Percentiles rank a stretch among this genome's conserved stretches.
Conservation (phyloP, 1,140 invertebrate species). For the Formica selysi region DNA sequence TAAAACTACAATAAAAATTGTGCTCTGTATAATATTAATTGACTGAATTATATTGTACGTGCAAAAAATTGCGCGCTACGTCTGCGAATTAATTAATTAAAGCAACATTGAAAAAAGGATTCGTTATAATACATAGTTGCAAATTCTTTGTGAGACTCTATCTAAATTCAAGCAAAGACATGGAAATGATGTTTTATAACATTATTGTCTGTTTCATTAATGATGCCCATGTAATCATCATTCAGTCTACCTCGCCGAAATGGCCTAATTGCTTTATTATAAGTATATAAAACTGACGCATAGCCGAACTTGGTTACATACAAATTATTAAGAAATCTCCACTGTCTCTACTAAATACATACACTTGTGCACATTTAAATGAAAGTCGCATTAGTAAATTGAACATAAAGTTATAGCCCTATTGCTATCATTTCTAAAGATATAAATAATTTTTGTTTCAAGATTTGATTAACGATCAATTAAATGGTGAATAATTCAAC, state of each 20-base stretch:
- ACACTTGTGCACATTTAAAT: slow-evolving; percentile 8
- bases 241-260: slow-evolving; percentile 4
- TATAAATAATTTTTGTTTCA: slow-evolving; percentile 20
- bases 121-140: background rate
- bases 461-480: background rate
- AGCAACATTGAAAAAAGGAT: background rate
- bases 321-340: slow-evolving; percentile 38
- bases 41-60: slow-evolving; percentile 43
- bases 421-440: background rate
- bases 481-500: background rate
- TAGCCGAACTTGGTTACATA: slow-evolving; percentile 44
- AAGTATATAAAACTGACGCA: slow-evolving; percentile 29
- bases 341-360: slow-evolving; percentile 5
- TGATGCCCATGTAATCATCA: slow-evolving; percentile 33
- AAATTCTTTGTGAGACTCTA: slow-evolving; percentile 30
- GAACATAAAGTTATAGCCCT: background rate
- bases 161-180: slow-evolving; percentile 35
- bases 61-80: background rate
- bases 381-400: background rate
- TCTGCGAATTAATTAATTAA: slow-evolving; percentile 3
- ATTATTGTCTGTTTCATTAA: slow-evolving; percentile 70
- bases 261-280: slow-evolving; percentile 32
- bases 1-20: slow-evolving; percentile 67
- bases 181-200: slow-evolving; percentile 49
- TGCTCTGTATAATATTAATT: slow-evolving; percentile 69